Evolutionary conservation across 2,888 invertebrate species (phyloP), one percentile per base, ranked within the genome.

Genomic region (Mimas tiliae): DNA sequence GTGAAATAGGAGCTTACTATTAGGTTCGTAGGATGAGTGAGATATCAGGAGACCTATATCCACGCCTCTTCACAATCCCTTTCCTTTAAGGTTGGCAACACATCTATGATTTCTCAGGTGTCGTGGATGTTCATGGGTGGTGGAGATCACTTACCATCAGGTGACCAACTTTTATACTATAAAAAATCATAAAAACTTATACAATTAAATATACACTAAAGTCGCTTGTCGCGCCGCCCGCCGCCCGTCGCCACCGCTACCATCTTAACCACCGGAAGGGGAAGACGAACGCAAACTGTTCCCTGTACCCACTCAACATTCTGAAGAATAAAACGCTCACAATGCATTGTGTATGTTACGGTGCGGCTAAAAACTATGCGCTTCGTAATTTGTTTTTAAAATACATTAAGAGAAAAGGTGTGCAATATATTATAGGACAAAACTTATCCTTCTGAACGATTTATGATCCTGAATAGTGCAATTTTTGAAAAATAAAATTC

Each of bases 261-360:
- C 75, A 0, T 0, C 70, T 78, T 74, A 38, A 2, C 21, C 63
- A 51, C 33, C 12, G 52, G 63, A 71, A 81, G 76, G 72, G 79
- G 79, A 86, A 86, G 87, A 84, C 80, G 77, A 81, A 88, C 84
- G 84, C 88, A 85, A 88, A 87, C 88, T 81, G 88, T 86, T 88
- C 85, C 85, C 83, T 79, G 83, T 83, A 82, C 84, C 82, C 82
- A 87, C 87, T 89, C 88, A 86, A 87, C 88, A 91, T 87, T 86
- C 87, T 83, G 85, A 87, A 87, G 86, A 88, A 91, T 90, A 88
- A 87, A 89, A 89, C 83, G 85, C 82, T 82, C 83, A 81, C 83
- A 82, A 79, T 82, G 66, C 65, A 65, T 58, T 65, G 66, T 66
- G 65, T 65, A 47, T 47, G 45, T 45, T 14, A 27, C 42, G 14